phyloP scores from a whole-genome alignment of 2,113 vertebrate genomes.

The Pipa parva region DNA sequence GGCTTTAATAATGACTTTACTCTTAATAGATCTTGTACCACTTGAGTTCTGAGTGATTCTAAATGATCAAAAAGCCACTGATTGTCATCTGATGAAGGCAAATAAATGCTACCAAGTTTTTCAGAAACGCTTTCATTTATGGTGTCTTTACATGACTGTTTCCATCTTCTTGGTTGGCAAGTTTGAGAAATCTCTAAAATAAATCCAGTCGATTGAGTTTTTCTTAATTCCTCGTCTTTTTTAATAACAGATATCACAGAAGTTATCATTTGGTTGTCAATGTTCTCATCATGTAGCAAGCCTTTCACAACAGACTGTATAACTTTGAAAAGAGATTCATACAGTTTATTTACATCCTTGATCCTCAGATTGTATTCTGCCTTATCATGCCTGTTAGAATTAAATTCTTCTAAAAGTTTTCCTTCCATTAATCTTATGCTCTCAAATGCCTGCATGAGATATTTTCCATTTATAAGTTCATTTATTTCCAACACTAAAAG shows the following conservation, averaged over 20 bases:
- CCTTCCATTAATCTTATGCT: conserved; percentile 57
- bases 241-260: conserved; percentile 55
- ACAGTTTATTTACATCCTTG: conserved; percentile 64
- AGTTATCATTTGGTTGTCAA: conserved; percentile 43
- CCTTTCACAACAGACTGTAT: conserved; percentile 53
- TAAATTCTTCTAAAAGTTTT: conserved; percentile 44
- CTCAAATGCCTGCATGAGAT: conserved; percentile 60
- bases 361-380: conserved; percentile 51
- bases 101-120: conserved; percentile 44
- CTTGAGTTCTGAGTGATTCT: conserved; percentile 45
- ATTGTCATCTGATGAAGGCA: conserved; percentile 8
- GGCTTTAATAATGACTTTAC: conserved; percentile 55
- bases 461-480: conserved; percentile 60
- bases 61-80: conserved; percentile 53
- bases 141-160: conserved; percentile 54
- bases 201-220: background rate
- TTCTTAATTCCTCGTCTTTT: conserved; percentile 54
- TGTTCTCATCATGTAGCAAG: conserved; percentile 45
- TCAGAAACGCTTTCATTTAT: conserved; percentile 46
- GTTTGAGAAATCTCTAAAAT: conserved; percentile 40
- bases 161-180: conserved; percentile 59
- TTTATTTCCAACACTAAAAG: conserved; percentile 49
- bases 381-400: conserved; percentile 43
- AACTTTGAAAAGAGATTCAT: conserved; percentile 45
- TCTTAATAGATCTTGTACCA: conserved; percentile 55